Conservation (phyloP, 2,888 invertebrate genomes). For the Tricholauxania praeusta region DNA sequence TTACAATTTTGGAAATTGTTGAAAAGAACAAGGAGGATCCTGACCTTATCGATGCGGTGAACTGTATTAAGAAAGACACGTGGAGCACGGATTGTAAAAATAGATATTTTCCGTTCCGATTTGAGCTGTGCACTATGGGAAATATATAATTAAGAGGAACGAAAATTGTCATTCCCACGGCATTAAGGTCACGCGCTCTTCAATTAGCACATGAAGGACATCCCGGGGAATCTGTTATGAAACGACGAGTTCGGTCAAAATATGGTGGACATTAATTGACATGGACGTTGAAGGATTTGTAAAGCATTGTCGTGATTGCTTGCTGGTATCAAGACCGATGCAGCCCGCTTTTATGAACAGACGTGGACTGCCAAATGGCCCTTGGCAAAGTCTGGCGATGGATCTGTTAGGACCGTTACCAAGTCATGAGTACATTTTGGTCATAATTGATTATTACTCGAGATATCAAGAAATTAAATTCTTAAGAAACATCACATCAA, state of each 20-base stretch:
- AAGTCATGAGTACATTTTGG: slow-evolving; percentile 38
- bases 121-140: slow-evolving; percentile 22
- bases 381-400: slow-evolving; percentile 38
- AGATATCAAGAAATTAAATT: slow-evolving; percentile 35
- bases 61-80: slow-evolving; percentile 33
- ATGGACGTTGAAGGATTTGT: slow-evolving; percentile 32
- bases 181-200: slow-evolving; percentile 23
- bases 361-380: slow-evolving; percentile 37
- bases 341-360: slow-evolving; percentile 33
- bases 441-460: slow-evolving; percentile 39
- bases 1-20: no score
- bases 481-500: slow-evolving; percentile 28
- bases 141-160: slow-evolving; percentile 25
- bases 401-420: slow-evolving; percentile 41
- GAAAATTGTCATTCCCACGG: slow-evolving; percentile 31
- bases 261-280: slow-evolving; percentile 36
- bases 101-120: slow-evolving; percentile 29
- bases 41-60: slow-evolving; percentile 36
- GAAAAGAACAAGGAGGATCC: slow-evolving; percentile 25
- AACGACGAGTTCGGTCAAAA: slow-evolving; percentile 35
- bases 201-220: slow-evolving; percentile 23
- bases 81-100: slow-evolving; percentile 28
- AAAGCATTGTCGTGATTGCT: slow-evolving; percentile 39
- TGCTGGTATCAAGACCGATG: slow-evolving; percentile 36
- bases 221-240: slow-evolving; percentile 38